Percentiles rank a stretch among this genome's conserved stretches.
These are phyloP conservation scores for Xestobium rufovillosum DNA, from an alignment of 2,888 invertebrate genomes.

Conservation along the genomic window DNA sequence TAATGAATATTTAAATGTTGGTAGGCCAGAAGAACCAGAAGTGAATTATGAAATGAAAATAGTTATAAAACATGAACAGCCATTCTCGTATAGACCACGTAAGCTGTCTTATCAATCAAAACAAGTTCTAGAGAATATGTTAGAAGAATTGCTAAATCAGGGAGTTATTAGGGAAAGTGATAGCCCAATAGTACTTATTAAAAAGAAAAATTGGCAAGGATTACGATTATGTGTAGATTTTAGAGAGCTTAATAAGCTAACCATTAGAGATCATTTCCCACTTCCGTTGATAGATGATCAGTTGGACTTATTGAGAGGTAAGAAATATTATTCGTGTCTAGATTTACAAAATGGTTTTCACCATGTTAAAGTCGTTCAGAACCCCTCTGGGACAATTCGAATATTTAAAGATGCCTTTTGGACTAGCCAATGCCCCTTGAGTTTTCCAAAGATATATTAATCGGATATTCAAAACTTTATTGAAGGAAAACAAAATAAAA, in stretches of 20 bases:
- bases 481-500: constrained; percentile 17
- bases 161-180: constrained; percentile 8
- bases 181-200: constrained; percentile 11
- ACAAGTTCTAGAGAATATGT: constrained; percentile 12
- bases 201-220: constrained; percentile 12
- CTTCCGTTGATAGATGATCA: constrained; percentile 15
- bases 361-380: constrained; percentile 29
- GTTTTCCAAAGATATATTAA: constrained; percentile 23
- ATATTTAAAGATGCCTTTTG: constrained; percentile 31
- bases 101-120: constrained; percentile 22
- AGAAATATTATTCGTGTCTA: constrained; percentile 26
- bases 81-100: constrained; percentile 17
- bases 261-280: constrained; percentile 12
- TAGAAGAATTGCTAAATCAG: constrained; percentile 10
- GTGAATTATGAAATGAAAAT: no score
- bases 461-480: constrained; percentile 20
- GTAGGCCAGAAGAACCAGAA: no score
- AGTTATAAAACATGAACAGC: constrained; percentile 10
- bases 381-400: constrained; percentile 29
- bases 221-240: constrained; percentile 17
- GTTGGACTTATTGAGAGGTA: constrained; percentile 19
- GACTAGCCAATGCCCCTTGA: constrained; percentile 25
- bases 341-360: constrained; percentile 31
- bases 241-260: constrained; percentile 12
- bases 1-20: no score